These are phyloP conservation scores for Stichopus chloronotus DNA, from an alignment of 35 echinoderm and acorn worm genomes.

Conservation along the genomic window DNA sequence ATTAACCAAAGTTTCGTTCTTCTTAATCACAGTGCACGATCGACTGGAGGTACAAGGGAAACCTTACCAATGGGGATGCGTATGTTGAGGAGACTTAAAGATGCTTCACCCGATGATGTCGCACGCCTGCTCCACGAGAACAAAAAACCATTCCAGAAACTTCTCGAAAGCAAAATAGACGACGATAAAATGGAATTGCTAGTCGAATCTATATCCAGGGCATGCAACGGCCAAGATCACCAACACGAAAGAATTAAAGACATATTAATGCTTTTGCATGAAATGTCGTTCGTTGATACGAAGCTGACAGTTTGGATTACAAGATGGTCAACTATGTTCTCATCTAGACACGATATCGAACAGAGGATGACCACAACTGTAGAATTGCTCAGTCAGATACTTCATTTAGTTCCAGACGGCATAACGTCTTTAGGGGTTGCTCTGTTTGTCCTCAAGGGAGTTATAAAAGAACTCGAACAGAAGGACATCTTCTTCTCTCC, in stretches of 20 bases:
- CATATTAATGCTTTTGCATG: not conserved
- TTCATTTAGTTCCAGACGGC: not conserved
- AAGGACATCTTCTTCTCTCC: slow-evolving; percentile 22
- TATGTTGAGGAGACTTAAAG: slow-evolving; percentile 1
- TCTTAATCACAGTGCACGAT: not conserved
- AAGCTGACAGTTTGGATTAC: slow-evolving; percentile 6
- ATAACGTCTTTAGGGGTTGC: slow-evolving; percentile 28
- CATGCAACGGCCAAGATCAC: not conserved
- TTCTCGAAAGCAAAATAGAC: slow-evolving; percentile 2
- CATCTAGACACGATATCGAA: not conserved
- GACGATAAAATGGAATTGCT: slow-evolving; percentile 25
- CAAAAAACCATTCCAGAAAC: slow-evolving; percentile 1
- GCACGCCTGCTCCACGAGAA: not conserved
- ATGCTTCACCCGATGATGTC: not conserved
- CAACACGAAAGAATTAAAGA: slow-evolving; percentile 16
- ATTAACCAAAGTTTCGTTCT: not conserved
- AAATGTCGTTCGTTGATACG: slow-evolving; percentile 11
- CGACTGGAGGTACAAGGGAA: not conserved
- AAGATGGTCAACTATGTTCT: not conserved
- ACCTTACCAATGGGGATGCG: slow-evolving; percentile 9
- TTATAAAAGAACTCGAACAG: not conserved
- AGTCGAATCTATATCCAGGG: not conserved
- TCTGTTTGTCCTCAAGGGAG: not conserved
- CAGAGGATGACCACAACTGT: not conserved
- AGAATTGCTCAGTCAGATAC: not conserved